Base-by-base conservation (phyloP, 2,888 invertebrate genomes). In the Polydrusus cervinus region DNA sequence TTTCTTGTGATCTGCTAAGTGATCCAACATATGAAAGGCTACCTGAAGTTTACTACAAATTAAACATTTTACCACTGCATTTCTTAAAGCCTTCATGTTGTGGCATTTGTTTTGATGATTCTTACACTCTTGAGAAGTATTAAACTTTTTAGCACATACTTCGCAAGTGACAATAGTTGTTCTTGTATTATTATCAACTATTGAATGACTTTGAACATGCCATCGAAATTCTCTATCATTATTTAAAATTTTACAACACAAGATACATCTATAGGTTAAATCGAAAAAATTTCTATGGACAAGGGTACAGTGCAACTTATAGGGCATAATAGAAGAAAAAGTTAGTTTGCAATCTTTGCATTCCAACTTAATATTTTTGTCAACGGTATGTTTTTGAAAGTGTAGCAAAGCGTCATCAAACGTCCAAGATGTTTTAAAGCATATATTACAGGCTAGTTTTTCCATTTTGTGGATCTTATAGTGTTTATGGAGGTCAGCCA, bases 151-250 rank as follows among this genome's bases (percentile, higher is more conserved):
- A 5, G 74, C 74, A 34, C 74, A 74, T 3, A 70, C 34, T 38
- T 70, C 74, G 25, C 74, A 74, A 11, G 69, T 70, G 7, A 47
- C 14, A 16, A 40, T 34, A 10, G 40, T 60, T 13, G 70, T 49
- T 18, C 57, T 43, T 5, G 38, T 60, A 38, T 57, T 72, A 20
- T 1, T 49, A 49, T 16, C 16, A 16, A 49, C 16, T 16, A 16
- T 49, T 49, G 47, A 8, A 40, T 74, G 74, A 11, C 68, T 18
- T 66, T 74, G 70, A 11, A 74, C 74, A 49, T 74, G 74, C 25
- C 34, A 45, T 0, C 64, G 43, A 51, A 74, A 74, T n/a, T 66
- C 18, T 43, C 62, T 60, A 20, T 70, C 51, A 30, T 74, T 66
- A n/a, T 57, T 38, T 18, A 64, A 13, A 0, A 55, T 51, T 20